These are phyloP conservation scores for Eilema depressum DNA, from an alignment of 2,888 invertebrate species.

Conservation along the genomic window DNA sequence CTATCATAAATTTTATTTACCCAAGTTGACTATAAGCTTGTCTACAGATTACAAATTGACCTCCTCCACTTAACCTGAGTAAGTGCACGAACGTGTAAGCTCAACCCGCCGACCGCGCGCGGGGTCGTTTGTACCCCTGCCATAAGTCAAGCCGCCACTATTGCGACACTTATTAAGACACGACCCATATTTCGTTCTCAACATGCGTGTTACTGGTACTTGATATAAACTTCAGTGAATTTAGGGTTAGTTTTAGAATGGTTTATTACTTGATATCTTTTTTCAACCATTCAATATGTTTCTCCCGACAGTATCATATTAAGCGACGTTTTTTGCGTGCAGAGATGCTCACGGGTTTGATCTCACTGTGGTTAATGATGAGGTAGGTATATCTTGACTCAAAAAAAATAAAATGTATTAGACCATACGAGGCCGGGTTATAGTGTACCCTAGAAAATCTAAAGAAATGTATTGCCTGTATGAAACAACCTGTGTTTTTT, in stretches of 20 bases:
- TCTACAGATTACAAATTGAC: conserved; percentile 8
- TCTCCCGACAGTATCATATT: too few relatives aligned
- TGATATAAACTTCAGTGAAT: conserved; percentile 1
- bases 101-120: conserved; percentile 1
- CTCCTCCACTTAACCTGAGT: conserved; percentile 6
- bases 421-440: too few relatives aligned
- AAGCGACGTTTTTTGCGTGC: too few relatives aligned
- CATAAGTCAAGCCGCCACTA: conserved; percentile 15
- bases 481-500: not conserved
- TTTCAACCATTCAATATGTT: not conserved
- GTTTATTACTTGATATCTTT: not conserved
- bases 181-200: conserved; percentile 11
- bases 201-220: conserved; percentile 12
- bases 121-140: conserved; percentile 12
- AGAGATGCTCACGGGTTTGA: too few relatives aligned
- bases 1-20: not conserved
- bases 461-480: too few relatives aligned
- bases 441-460: too few relatives aligned
- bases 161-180: conserved; percentile 24
- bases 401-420: not conserved
- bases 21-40: not conserved
- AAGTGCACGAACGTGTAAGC: conserved; percentile 14
- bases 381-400: too few relatives aligned
- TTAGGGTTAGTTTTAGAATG: not conserved
- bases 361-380: too few relatives aligned